Evolutionary conservation across 2,888 invertebrate species (phyloP).

Genomic region (Exocentrus adspersus): DNA sequence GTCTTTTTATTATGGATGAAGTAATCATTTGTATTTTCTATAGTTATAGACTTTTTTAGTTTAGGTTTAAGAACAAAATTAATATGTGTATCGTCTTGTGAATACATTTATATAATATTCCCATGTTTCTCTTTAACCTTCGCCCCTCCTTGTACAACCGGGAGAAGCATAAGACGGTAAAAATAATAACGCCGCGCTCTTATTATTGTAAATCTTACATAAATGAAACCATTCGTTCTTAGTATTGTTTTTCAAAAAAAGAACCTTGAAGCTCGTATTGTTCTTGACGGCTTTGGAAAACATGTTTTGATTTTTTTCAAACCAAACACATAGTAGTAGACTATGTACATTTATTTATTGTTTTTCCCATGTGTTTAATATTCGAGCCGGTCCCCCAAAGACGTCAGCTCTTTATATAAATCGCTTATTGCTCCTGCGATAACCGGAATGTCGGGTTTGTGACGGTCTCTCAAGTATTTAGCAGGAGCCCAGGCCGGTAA

Average conservation of each 20-base stretch:
- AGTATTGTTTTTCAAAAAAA: too few species aligned
- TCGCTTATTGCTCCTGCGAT: background rate
- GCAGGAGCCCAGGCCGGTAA: background rate
- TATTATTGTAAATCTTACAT: too few species aligned
- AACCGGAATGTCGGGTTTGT: background rate
- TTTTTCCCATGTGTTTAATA: too few species aligned
- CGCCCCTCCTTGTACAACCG: background rate
- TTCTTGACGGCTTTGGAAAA: too few species aligned
- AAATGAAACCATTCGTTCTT: too few species aligned
- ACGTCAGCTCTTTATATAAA: background rate
- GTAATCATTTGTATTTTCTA: conserved; percentile 57
- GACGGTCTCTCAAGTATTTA: background rate
- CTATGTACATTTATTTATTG: too few species aligned
- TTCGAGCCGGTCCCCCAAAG: background rate
- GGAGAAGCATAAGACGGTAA: too few species aligned
- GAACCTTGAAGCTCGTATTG: too few species aligned
- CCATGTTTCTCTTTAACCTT: conserved; percentile 24
- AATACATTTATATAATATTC: conserved; percentile 60
- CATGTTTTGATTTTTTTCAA: too few species aligned
- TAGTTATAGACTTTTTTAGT: conserved; percentile 61
- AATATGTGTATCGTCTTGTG: conserved; percentile 64
- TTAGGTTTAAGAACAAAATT: conserved; percentile 60
- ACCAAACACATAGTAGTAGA: too few species aligned
- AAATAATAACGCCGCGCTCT: too few species aligned
- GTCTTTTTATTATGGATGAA: conserved; percentile 50